These are phyloP conservation scores for Drosophila tropicalis DNA, from an alignment of 1,140 invertebrate genomes.

Conservation along the genomic window DNA sequence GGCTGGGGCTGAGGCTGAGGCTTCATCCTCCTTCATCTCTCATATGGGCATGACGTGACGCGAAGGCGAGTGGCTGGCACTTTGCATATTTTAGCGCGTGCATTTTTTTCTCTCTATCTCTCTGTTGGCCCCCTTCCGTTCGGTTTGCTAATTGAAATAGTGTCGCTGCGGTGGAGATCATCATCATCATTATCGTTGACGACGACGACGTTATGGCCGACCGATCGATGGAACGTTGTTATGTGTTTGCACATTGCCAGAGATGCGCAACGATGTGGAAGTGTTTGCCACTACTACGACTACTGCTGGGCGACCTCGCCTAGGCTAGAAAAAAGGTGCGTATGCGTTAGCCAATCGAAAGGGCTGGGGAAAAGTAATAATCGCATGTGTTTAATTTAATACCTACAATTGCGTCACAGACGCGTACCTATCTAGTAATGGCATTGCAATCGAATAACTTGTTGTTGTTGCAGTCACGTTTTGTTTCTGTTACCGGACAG, in stretches of 20 bases:
- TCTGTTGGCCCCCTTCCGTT: conserved; percentile 5
- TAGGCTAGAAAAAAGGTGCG: conserved; percentile 66
- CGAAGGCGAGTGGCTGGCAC: conserved; percentile 66
- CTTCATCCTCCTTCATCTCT: conserved; percentile 25
- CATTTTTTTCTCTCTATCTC: conserved; percentile 27
- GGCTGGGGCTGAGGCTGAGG: conserved; percentile 10
- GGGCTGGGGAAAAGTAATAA: background rate
- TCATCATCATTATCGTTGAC: background rate
- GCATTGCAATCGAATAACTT: conserved; percentile 22
- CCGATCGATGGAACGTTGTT: conserved; percentile 31
- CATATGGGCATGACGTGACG: conserved; percentile 51
- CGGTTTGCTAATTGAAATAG: conserved; percentile 78
- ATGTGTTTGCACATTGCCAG: conserved; percentile 69
- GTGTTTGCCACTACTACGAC: conserved; percentile 2
- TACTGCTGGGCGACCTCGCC: conserved; percentile 61
- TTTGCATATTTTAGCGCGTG: conserved; percentile 79
- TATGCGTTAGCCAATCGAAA: conserved; percentile 49
- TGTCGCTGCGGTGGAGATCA: conserved; percentile 47
- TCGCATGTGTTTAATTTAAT: conserved; percentile 35
- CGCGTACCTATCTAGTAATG: conserved; percentile 27
- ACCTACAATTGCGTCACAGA: conserved; percentile 69
- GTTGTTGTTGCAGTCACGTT: conserved; percentile 54
- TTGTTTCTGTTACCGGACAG: background rate
- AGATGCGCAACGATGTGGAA: conserved; percentile 71
- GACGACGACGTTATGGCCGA: background rate